Percentiles rank a stretch among this genome's conserved stretches.
Conservation (phyloP, 2,888 invertebrate species). For the Nebria salina region DNA sequence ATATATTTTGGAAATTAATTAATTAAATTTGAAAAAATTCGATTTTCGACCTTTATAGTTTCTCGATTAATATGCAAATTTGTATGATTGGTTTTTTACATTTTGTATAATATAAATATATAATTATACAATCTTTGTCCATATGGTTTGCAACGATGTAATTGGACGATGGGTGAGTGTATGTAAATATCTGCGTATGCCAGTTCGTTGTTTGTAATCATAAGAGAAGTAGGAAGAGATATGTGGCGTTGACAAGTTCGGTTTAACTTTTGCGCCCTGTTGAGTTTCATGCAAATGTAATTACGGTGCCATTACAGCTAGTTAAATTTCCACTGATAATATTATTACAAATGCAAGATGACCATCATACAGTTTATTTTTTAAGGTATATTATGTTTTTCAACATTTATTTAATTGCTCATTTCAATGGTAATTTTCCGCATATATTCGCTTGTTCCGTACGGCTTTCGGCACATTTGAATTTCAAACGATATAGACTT, state of each 20-base stretch:
- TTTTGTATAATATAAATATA: no score
- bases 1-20: no score
- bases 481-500: not conserved
- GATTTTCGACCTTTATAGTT: no score
- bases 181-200: not conserved
- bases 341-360: conserved; percentile 29
- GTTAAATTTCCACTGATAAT: conserved; percentile 32
- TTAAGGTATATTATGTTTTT: conserved; percentile 8
- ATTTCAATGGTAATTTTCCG: not conserved
- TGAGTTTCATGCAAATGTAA: conserved; percentile 36
- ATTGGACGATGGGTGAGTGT: not conserved
- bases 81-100: no score
- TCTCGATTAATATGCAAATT: no score
- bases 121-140: not conserved
- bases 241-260: conserved; percentile 33
- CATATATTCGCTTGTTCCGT: not conserved
- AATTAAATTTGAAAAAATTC: no score
- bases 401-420: not conserved
- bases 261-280: conserved; percentile 31
- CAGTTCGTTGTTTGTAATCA: conserved; percentile 1
- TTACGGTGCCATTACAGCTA: conserved; percentile 29
- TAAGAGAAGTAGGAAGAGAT: not conserved
- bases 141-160: not conserved
- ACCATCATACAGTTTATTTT: conserved; percentile 13
- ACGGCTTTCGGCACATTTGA: not conserved